Percentiles rank a stretch among this genome's conserved stretches.
phyloP scores from a whole-genome alignment of 1,140 invertebrate species.

The Listronotus oregonensis region DNA sequence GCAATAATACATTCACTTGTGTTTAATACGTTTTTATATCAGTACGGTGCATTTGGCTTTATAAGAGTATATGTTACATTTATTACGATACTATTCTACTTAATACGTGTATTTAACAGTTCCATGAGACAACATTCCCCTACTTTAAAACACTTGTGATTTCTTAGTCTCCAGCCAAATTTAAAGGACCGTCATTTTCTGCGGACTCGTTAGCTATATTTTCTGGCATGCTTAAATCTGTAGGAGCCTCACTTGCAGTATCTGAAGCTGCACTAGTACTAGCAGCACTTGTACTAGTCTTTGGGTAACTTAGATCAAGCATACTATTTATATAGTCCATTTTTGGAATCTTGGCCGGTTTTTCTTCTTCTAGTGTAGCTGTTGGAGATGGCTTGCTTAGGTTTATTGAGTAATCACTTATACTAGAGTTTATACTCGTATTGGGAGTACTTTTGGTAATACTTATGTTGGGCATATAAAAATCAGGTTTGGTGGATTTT shows the following conservation, averaged over 20 bases:
- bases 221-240: slow-evolving; percentile 37
- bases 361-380: slow-evolving; percentile 29
- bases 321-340: slow-evolving; percentile 36
- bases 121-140: no score
- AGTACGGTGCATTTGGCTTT: no score
- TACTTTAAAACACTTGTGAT: no score
- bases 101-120: no score
- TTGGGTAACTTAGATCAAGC: slow-evolving; percentile 45
- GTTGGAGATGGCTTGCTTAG: slow-evolving; percentile 40
- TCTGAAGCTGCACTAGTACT: slow-evolving; percentile 24
- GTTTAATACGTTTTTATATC: no score
- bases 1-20: no score
- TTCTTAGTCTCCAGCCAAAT: slow-evolving; percentile 40
- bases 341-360: slow-evolving; percentile 41
- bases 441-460: slow-evolving; percentile 27
- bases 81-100: no score
- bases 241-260: slow-evolving; percentile 30
- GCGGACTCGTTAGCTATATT: slow-evolving; percentile 13
- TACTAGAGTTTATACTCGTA: slow-evolving; percentile 7
- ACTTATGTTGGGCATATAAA: slow-evolving; percentile 43
- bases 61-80: no score
- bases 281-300: slow-evolving; percentile 16
- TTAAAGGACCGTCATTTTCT: slow-evolving; percentile 40
- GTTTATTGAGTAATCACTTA: slow-evolving; percentile 44
- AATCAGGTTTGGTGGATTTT: slow-evolving; percentile 53